Percentiles rank a stretch among this genome's conserved stretches.
These are phyloP conservation scores for Drosophila ogumai DNA, from an alignment of 1,140 invertebrate genomes.

Conservation along the genomic window DNA sequence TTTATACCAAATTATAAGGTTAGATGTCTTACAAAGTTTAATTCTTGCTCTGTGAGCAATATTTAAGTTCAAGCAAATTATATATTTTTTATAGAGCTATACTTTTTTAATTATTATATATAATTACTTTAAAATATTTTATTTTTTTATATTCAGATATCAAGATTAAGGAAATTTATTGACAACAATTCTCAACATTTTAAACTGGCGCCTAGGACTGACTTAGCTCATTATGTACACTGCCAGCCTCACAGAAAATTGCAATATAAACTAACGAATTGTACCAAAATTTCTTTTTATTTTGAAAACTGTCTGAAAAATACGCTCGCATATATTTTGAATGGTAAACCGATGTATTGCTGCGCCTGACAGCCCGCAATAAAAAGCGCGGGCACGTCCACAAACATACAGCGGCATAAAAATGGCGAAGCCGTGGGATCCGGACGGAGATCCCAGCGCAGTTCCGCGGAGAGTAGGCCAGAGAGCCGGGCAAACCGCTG, in stretches of 20 bases:
- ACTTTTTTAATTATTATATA: background rate
- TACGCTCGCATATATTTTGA: conserved; percentile 66
- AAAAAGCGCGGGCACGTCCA: conserved; percentile 55
- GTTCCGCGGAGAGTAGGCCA: conserved; percentile 8
- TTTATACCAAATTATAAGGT: background rate
- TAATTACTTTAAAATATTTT: too few relatives aligned
- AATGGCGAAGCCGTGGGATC: conserved; percentile 49
- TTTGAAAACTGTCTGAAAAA: conserved; percentile 79
- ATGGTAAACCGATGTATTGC: conserved; percentile 78
- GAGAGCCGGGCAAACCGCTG: conserved; percentile 66
- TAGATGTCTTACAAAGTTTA: background rate
- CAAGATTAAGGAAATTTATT: background rate
- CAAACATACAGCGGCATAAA: conserved; percentile 29
- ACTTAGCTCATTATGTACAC: background rate
- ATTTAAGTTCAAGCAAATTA: background rate
- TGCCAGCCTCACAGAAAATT: conserved; percentile 6
- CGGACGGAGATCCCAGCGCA: conserved; percentile 16
- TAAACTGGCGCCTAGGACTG: background rate
- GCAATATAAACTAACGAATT: conserved; percentile 59
- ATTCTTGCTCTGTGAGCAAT: background rate
- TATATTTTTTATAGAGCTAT: background rate
- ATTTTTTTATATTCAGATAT: too few relatives aligned
- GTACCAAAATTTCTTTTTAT: conserved; percentile 12
- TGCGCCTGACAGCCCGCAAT: conserved; percentile 76
- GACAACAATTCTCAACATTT: background rate